Evolutionary conservation across 1,140 invertebrate genomes (phyloP).

Genomic region (Drosophila aff.): DNA sequence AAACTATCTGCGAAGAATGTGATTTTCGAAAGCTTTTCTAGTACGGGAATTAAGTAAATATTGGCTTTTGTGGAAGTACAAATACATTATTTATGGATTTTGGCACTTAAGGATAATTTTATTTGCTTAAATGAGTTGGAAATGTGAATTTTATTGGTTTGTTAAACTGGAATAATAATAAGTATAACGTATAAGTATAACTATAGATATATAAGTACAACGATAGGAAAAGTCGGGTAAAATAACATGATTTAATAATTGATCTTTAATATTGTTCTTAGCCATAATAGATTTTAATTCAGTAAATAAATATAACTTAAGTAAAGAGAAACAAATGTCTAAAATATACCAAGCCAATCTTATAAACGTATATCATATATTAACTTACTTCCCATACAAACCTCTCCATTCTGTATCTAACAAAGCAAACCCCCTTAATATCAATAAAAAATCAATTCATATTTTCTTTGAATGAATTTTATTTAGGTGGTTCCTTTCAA

Average conservation of each 20-base stretch:
- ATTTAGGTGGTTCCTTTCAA: slow-evolving; percentile 27
- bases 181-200: too few species aligned
- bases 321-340: too few species aligned
- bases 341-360: not conserved
- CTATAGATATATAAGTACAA: too few species aligned
- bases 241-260: too few species aligned
- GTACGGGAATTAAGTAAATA: slow-evolving; percentile 4
- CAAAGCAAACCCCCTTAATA: not conserved
- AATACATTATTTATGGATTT: not conserved
- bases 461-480: slow-evolving; percentile 30
- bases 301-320: not conserved
- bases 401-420: not conserved
- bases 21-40: not conserved
- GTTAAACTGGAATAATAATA: too few species aligned
- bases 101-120: not conserved
- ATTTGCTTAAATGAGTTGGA: not conserved
- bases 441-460: slow-evolving; percentile 8
- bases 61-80: slow-evolving; percentile 2
- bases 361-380: not conserved
- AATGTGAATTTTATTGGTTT: too few species aligned
- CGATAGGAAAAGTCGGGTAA: too few species aligned
- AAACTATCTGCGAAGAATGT: slow-evolving; percentile 16
- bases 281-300: not conserved
- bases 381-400: not conserved
- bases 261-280: too few species aligned